These are phyloP conservation scores for Andrena trimmerana DNA, from an alignment of 2,888 invertebrate genomes.

Conservation along the genomic window DNA sequence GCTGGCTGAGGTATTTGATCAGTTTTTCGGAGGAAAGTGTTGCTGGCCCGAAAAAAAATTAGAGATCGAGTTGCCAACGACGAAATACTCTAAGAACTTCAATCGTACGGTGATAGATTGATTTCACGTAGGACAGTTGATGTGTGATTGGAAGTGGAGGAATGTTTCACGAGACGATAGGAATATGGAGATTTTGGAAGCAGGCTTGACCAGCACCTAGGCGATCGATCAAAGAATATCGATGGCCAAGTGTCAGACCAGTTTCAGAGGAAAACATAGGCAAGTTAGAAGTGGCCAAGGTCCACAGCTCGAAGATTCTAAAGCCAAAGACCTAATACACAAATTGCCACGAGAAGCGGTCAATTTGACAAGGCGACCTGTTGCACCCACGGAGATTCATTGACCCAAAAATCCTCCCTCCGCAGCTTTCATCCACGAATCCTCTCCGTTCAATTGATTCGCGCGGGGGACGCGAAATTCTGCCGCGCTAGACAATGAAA, in stretches of 20 bases:
- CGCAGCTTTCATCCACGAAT: no score
- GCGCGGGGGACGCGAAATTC: slow-evolving; percentile 14
- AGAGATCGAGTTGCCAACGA: no score
- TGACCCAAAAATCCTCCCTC: no score
- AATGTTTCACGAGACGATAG: neutral
- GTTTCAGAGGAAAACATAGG: neutral
- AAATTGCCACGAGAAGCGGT: neutral
- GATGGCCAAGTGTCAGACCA: neutral
- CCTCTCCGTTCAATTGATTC: neutral
- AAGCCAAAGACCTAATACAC: neutral
- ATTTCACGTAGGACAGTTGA: no score
- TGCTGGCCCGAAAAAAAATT: no score
- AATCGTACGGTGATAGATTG: no score
- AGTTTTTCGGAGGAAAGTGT: no score
- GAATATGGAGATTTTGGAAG: slow-evolving; percentile 1
- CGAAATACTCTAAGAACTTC: no score
- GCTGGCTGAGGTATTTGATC: no score
- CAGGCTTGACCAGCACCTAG: neutral
- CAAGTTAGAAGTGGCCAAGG: neutral
- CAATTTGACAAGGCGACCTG: slow-evolving; percentile 43
- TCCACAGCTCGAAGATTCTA: neutral
- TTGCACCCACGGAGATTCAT: slow-evolving; percentile 41
- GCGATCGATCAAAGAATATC: slow-evolving; percentile 4
- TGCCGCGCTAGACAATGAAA: slow-evolving; percentile 64
- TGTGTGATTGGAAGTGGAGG: no score